Percentiles rank a stretch among this genome's conserved stretches.
phyloP scores from a whole-genome alignment of 2,113 vertebrate genomes.

The Podarcis muralis region DNA sequence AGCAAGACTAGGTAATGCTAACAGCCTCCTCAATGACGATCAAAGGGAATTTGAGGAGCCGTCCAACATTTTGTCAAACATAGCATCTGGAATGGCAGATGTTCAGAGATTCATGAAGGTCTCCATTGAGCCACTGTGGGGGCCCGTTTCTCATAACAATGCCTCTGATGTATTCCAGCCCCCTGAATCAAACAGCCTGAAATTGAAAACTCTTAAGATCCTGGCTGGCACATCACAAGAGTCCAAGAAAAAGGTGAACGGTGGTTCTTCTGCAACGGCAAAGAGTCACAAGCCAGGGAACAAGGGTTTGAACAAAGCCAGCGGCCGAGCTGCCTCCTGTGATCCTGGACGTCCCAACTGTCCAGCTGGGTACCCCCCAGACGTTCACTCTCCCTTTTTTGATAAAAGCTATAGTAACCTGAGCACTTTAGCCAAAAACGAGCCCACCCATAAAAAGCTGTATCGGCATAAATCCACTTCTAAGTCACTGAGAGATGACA shows the following conservation, averaged over 20 bases:
- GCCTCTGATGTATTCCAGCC: slow-evolving; percentile 87
- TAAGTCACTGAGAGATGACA: slow-evolving; percentile 95
- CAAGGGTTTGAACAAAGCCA: slow-evolving; percentile 89
- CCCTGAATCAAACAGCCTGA: slow-evolving; percentile 94
- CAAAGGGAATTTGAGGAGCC: slow-evolving; percentile 98
- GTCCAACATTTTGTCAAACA: slow-evolving; percentile 98
- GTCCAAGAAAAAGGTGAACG: slow-evolving; percentile 89
- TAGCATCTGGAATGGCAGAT: slow-evolving; percentile 99
- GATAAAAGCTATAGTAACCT: slow-evolving; percentile 93
- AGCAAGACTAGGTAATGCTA: slow-evolving; percentile 69
- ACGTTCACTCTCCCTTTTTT: slow-evolving; percentile 83
- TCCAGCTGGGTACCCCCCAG: slow-evolving; percentile 75
- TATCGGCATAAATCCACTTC: slow-evolving; percentile 99
- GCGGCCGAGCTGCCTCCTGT: slow-evolving; percentile 83
- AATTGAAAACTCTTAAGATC: slow-evolving; percentile 98
- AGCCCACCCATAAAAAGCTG: slow-evolving; percentile 98
- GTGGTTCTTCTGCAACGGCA: slow-evolving; percentile 75
- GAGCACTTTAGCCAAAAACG: slow-evolving; percentile 90
- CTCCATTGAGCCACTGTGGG: slow-evolving; percentile 96
- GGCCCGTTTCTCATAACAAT: slow-evolving; percentile 81
- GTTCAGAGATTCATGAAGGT: slow-evolving; percentile 99
- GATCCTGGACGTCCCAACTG: slow-evolving; percentile 86
- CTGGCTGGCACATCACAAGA: slow-evolving; percentile 93
- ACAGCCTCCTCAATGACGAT: slow-evolving; percentile 89
- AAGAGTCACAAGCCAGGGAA: slow-evolving; percentile 88